These are phyloP conservation scores for Drosophila gunungcola DNA, from an alignment of 1,140 invertebrate genomes.

Conservation along the genomic window DNA sequence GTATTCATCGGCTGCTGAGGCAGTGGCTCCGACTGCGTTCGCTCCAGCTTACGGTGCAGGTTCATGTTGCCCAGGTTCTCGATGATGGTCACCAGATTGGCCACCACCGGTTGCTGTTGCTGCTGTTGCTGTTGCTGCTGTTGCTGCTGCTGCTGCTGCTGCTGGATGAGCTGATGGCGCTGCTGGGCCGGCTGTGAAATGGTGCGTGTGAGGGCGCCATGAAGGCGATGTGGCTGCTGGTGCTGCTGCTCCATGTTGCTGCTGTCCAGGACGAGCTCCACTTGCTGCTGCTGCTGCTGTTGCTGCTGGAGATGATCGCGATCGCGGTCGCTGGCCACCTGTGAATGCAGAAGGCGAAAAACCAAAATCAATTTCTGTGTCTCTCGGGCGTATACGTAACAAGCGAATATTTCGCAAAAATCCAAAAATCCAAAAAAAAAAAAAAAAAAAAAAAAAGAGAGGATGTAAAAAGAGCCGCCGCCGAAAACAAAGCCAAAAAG, in stretches of 20 bases:
- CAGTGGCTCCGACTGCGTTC: slow-evolving; percentile 91
- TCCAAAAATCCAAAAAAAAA: slow-evolving; percentile 9
- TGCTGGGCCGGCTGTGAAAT: slow-evolving; percentile 76
- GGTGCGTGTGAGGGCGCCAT: slow-evolving; percentile 71
- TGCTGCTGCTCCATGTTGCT: slow-evolving; percentile 49
- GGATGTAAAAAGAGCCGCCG: slow-evolving; percentile 5
- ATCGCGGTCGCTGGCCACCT: slow-evolving; percentile 66
- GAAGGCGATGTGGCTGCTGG: slow-evolving; percentile 57
- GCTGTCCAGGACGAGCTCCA: slow-evolving; percentile 42
- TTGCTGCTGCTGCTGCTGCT: slow-evolving; percentile 47
- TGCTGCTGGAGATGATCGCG: slow-evolving; percentile 59
- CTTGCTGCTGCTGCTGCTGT: slow-evolving; percentile 43
- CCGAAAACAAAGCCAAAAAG: slow-evolving; percentile 16
- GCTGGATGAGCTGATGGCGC: slow-evolving; percentile 37
- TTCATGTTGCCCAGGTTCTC: slow-evolving; percentile 85
- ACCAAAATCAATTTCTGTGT: slow-evolving; percentile 61
- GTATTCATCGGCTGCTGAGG: slow-evolving; percentile 83
- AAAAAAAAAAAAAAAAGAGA: slow-evolving; percentile 16
- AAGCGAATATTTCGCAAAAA: slow-evolving; percentile 57
- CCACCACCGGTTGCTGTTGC: slow-evolving; percentile 42
- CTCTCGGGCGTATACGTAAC: slow-evolving; percentile 56
- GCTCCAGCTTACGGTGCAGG: slow-evolving; percentile 91
- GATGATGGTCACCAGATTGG: slow-evolving; percentile 81
- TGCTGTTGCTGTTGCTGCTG: slow-evolving; percentile 46
- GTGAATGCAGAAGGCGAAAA: slow-evolving; percentile 50